Conservation (phyloP, 2,797 vertebrate species). For the Microctenopoma steveboyesi region DNA sequence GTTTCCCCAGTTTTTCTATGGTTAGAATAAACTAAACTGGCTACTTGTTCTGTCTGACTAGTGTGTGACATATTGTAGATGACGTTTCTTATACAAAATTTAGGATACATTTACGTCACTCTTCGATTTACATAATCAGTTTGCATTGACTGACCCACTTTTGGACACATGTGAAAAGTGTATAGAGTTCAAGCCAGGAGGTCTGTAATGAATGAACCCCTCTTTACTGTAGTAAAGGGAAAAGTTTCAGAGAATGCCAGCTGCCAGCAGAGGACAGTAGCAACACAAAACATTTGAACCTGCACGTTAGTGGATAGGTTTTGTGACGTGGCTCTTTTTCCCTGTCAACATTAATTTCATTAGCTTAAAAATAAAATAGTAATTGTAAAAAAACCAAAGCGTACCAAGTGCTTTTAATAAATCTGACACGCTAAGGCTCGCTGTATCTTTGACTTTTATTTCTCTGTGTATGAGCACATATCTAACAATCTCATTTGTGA, state of each 20-base stretch:
- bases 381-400: not conserved
- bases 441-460: constrained; percentile 1
- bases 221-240: not conserved
- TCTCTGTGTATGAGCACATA: not conserved
- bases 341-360: constrained; percentile 4
- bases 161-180: not conserved
- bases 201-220: not conserved
- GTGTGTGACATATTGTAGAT: not conserved
- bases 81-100: not conserved
- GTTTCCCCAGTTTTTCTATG: too few relatives aligned
- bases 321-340: constrained; percentile 27
- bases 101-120: not conserved
- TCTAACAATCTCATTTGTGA: constrained; percentile 27
- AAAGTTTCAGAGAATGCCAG: constrained; percentile 20
- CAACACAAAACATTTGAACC: constrained; percentile 35
- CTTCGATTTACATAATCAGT: not conserved
- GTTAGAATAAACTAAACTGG: too few relatives aligned
- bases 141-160: not conserved
- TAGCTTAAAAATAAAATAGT: not conserved
- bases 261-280: constrained; percentile 72
- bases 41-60: too few relatives aligned
- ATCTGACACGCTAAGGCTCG: not conserved
- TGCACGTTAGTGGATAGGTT: constrained; percentile 1
- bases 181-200: not conserved
- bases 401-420: not conserved